A percentile compares a stretch with the other conserved stretches of the same genome.
These are phyloP conservation scores for Drosophila nigromelanica DNA, from an alignment of 1,140 invertebrate genomes.

Conservation along the genomic window DNA sequence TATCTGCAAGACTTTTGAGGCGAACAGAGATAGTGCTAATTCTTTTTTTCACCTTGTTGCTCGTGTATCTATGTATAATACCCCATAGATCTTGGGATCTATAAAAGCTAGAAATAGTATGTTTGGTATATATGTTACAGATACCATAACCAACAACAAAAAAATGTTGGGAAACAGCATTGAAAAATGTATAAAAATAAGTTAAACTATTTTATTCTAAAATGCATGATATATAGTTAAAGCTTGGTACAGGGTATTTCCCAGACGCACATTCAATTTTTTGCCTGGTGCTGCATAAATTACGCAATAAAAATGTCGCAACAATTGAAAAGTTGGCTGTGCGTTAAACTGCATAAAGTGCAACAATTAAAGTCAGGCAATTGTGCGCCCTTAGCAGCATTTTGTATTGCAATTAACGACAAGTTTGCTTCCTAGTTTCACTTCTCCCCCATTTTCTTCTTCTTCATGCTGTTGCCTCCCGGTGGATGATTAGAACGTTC, in stretches of 20 bases:
- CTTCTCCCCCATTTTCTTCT: not conserved
- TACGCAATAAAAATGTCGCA: slow-evolving; percentile 57
- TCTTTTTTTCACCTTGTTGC: not conserved
- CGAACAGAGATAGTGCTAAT: too few relatives aligned
- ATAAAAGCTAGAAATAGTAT: not conserved
- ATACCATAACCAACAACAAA: too few relatives aligned
- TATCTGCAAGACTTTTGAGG: too few relatives aligned
- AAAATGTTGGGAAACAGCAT: too few relatives aligned
- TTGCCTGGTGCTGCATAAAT: slow-evolving; percentile 38
- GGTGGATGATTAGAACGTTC: slow-evolving; percentile 39
- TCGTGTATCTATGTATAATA: too few relatives aligned
- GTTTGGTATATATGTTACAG: too few relatives aligned
- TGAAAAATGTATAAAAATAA: too few relatives aligned
- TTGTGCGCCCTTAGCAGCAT: slow-evolving; percentile 40
- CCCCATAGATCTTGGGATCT: not conserved
- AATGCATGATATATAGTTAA: too few relatives aligned
- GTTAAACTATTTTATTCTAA: too few relatives aligned
- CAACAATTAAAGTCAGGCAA: slow-evolving; percentile 41
- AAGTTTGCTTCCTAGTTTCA: slow-evolving; percentile 30
- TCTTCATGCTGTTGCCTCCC: not conserved
- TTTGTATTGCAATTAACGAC: slow-evolving; percentile 53
- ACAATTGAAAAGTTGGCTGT: slow-evolving; percentile 50
- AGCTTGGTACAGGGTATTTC: slow-evolving; percentile 6
- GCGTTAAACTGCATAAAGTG: slow-evolving; percentile 54
- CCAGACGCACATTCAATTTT: not conserved